Conservation (phyloP, 1,140 invertebrate species). For the Drosophila baimaii region DNA sequence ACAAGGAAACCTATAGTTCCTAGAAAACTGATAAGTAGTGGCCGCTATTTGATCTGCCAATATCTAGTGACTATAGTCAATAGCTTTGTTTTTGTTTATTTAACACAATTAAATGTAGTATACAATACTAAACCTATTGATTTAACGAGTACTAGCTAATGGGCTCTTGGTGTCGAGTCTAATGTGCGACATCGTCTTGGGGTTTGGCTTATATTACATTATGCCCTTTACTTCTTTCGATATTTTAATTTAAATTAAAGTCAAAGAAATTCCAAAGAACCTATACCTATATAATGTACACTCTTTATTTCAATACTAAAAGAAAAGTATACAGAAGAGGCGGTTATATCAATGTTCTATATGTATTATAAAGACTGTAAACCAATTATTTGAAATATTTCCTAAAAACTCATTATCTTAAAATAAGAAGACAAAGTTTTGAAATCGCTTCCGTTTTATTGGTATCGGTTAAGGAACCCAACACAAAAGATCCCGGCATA, state of each 20-base stretch:
- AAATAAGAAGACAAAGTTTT: not conserved
- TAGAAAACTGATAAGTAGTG: not conserved
- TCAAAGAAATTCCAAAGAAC: no score
- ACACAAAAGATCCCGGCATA: not conserved
- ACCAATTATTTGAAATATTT: not conserved
- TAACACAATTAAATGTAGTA: not conserved
- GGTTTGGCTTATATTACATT: no score
- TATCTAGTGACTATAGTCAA: not conserved
- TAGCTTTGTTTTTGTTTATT: slow-evolving; percentile 16
- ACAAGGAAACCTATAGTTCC: not conserved
- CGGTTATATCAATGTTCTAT: not conserved
- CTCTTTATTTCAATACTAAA: no score
- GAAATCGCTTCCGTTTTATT: not conserved
- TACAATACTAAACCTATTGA: no score
- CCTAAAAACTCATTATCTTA: not conserved
- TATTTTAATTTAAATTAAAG: no score
- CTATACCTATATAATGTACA: no score
- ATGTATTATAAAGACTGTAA: not conserved
- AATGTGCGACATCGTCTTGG: not conserved
- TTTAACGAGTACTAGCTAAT: not conserved
- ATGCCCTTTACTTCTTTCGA: no score
- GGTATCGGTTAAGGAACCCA: not conserved
- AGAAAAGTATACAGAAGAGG: no score
- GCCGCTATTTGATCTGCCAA: not conserved
- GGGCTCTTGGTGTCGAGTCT: no score